phyloP scores from a whole-genome alignment of 2,888 invertebrate genomes.

The Folsomia candida region DNA sequence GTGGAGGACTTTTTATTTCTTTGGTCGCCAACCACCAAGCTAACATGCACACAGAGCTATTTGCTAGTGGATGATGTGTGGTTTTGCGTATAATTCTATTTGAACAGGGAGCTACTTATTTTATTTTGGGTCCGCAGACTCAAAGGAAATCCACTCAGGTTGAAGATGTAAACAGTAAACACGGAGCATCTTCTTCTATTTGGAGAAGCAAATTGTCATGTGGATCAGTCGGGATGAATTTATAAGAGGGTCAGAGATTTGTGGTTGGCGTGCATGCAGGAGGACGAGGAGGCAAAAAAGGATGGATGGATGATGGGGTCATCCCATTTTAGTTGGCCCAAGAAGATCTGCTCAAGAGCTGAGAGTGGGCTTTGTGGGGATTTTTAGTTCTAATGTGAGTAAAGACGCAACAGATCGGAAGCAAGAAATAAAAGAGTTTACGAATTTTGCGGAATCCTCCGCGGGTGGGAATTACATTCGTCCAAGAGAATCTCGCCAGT shows the following conservation, averaged over 20 bases:
- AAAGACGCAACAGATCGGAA: constrained; percentile 45
- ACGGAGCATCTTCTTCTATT: not conserved
- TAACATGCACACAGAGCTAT: not conserved
- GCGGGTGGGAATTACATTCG: constrained; percentile 30
- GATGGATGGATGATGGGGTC: no score
- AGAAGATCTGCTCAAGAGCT: no score
- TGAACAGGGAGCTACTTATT: not conserved
- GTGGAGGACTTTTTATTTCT: no score
- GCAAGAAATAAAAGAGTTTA: constrained; percentile 38
- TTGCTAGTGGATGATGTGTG: not conserved
- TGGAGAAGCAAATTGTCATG: not conserved
- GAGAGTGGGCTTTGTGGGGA: not conserved
- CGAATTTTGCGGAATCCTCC: constrained; percentile 44
- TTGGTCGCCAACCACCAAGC: not conserved
- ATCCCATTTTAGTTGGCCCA: no score
- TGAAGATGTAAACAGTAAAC: not conserved
- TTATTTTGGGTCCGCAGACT: not conserved
- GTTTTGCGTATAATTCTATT: not conserved
- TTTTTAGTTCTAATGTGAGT: not conserved
- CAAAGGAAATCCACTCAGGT: not conserved
- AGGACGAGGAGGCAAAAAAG: no score
- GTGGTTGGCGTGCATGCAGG: not conserved
- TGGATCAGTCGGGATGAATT: not conserved
- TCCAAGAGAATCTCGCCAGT: not conserved
- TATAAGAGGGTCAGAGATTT: not conserved